These are phyloP conservation scores for Liopterus haemorrhoidalis DNA, from an alignment of 2,888 invertebrate species.

Conservation along the genomic window DNA sequence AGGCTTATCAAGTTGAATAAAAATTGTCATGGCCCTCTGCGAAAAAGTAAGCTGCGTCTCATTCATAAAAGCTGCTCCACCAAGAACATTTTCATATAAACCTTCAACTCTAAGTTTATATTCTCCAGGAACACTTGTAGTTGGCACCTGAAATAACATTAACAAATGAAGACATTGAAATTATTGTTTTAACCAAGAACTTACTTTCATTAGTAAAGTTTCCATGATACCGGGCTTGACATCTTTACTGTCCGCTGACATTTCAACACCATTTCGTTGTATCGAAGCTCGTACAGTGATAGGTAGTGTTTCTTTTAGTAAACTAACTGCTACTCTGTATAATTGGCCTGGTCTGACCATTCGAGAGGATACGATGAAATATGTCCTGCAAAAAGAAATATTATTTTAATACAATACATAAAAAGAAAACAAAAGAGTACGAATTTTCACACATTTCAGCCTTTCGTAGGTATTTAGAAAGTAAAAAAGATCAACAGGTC, in stretches of 20 bases:
- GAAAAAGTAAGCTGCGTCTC: slow-evolving; percentile 81
- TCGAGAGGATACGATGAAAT: slow-evolving; percentile 86
- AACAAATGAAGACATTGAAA: background rate
- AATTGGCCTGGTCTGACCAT: slow-evolving; percentile 89
- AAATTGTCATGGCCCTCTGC: slow-evolving; percentile 88
- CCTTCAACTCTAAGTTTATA: slow-evolving; percentile 63
- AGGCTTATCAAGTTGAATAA: slow-evolving; percentile 91
- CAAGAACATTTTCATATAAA: slow-evolving; percentile 65
- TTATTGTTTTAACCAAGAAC: slow-evolving; percentile 25
- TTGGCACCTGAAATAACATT: slow-evolving; percentile 58
- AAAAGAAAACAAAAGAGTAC: background rate
- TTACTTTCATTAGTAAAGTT: slow-evolving; percentile 81
- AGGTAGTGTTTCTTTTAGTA: slow-evolving; percentile 70
- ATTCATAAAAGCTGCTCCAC: slow-evolving; percentile 84
- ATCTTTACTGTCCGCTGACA: slow-evolving; percentile 73
- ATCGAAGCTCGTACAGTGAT: slow-evolving; percentile 84
- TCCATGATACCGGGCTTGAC: slow-evolving; percentile 84
- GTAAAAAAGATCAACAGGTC: too few species aligned
- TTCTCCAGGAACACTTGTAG: slow-evolving; percentile 74
- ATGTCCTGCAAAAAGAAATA: slow-evolving; percentile 60
- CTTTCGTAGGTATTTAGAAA: slow-evolving; percentile 12
- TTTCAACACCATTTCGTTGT: slow-evolving; percentile 82
- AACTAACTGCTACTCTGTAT: slow-evolving; percentile 80
- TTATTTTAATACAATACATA: background rate
- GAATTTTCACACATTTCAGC: background rate